Conservation (phyloP, 64 coral and sea anemone species). For the Montipora cactus region DNA sequence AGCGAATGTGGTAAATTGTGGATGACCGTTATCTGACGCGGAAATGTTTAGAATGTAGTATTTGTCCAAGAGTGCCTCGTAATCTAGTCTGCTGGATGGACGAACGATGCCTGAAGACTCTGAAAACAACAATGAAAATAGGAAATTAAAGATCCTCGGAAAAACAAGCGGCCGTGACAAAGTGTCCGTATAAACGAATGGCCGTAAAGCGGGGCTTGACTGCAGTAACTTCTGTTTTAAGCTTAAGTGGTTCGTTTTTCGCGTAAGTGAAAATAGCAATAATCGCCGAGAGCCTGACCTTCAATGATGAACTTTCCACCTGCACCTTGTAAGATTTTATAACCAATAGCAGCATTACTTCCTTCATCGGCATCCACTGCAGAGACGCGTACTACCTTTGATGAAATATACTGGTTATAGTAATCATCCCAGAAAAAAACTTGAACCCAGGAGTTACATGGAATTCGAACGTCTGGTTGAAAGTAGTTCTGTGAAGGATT, state of each 20-base stretch:
- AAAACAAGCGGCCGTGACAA: neutral
- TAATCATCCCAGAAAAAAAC: too few relatives aligned
- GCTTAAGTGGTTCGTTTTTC: too few relatives aligned
- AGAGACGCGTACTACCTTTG: slow-evolving; percentile 86
- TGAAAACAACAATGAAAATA: neutral
- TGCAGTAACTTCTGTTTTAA: too few relatives aligned
- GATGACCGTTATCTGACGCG: slow-evolving; percentile 72
- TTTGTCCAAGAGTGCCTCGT: slow-evolving; percentile 78
- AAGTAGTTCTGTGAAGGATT: too few relatives aligned
- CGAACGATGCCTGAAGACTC: slow-evolving; percentile 90
- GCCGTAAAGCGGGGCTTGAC: too few relatives aligned
- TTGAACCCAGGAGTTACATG: too few relatives aligned
- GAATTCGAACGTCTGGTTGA: too few relatives aligned
- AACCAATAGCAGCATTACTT: slow-evolving; percentile 78
- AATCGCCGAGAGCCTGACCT: slow-evolving; percentile 37
- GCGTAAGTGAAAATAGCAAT: neutral
- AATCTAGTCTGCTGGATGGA: slow-evolving; percentile 87
- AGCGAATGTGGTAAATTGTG: slow-evolving; percentile 54
- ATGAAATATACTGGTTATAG: neutral
- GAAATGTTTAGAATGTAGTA: slow-evolving; percentile 91
- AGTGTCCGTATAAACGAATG: too few relatives aligned
- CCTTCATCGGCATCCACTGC: slow-evolving; percentile 82
- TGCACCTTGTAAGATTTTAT: slow-evolving; percentile 73
- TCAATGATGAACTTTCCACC: slow-evolving; percentile 88
- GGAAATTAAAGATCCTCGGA: neutral